These are phyloP conservation scores for Malaclemys terrapin DNA, from an alignment of 2,113 vertebrate species.

Conservation along the genomic window DNA sequence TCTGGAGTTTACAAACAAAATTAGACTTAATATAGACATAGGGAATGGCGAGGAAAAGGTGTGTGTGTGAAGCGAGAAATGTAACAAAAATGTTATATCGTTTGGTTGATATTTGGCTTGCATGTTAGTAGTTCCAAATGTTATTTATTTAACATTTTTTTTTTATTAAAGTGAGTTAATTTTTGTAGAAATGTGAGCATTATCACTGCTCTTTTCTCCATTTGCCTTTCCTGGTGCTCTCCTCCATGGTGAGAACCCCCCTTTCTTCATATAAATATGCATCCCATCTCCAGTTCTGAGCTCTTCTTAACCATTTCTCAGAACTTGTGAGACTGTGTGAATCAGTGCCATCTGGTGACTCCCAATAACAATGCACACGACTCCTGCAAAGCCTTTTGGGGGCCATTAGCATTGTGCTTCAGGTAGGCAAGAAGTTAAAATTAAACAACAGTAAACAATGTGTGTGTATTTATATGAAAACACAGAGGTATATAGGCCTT, in stretches of 20 bases:
- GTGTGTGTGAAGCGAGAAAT: neutral
- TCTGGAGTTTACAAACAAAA: neutral
- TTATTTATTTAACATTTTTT: fast-evolving
- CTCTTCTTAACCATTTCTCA: neutral
- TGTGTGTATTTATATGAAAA: neutral
- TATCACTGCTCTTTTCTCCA: neutral
- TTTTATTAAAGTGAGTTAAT: neutral
- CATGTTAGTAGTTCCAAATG: neutral
- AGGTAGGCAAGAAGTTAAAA: neutral
- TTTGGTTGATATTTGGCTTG: neutral
- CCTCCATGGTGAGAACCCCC: neutral
- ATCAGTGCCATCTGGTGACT: slow-evolving; percentile 64
- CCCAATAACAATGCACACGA: neutral
- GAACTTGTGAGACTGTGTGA: neutral
- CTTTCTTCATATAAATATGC: neutral
- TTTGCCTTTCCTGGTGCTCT: neutral
- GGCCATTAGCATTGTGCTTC: neutral
- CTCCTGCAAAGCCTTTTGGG: neutral
- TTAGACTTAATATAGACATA: neutral
- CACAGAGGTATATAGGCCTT: neutral
- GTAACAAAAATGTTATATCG: neutral
- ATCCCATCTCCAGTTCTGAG: neutral
- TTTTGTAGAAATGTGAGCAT: neutral
- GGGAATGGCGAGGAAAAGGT: neutral
- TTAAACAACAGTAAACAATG: neutral